phyloP scores from a whole-genome alignment of 2,113 vertebrate species.

The Egretta garzetta region DNA sequence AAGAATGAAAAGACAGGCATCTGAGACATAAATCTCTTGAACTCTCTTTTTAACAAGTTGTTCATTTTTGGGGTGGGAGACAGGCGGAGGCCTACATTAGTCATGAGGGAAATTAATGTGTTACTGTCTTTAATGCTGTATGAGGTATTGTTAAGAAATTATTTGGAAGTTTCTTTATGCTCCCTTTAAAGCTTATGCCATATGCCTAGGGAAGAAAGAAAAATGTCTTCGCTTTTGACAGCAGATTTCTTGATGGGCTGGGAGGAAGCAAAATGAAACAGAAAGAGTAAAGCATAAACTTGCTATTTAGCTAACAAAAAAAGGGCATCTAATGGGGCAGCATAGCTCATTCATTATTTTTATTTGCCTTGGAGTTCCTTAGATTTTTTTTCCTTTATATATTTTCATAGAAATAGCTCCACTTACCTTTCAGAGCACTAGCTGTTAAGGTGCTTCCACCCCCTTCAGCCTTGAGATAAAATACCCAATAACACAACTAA shows the following conservation, averaged over 20 bases:
- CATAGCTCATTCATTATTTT: slow-evolving; percentile 8
- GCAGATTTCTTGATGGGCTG: background rate
- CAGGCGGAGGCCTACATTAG: background rate
- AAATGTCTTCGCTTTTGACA: background rate
- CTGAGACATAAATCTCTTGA: background rate
- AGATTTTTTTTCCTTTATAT: background rate
- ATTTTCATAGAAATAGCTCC: slow-evolving; percentile 8
- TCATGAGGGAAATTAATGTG: background rate
- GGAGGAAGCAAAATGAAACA: background rate
- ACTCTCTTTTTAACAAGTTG: background rate
- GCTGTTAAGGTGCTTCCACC: background rate
- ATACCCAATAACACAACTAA: background rate
- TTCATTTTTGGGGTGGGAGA: background rate
- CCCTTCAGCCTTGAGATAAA: background rate
- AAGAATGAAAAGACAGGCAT: background rate
- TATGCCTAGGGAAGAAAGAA: background rate
- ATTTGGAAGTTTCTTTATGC: background rate
- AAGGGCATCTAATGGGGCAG: background rate
- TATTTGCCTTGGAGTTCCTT: background rate
- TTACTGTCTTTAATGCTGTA: background rate
- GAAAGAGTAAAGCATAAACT: background rate
- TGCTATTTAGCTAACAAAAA: background rate
- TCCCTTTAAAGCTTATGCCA: background rate
- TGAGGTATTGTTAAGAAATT: background rate
- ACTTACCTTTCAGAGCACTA: background rate